A percentile compares a stretch with the other conserved stretches of the same genome.
Conservation (phyloP, 2,113 vertebrate genomes). For the Microcebus murinus region DNA sequence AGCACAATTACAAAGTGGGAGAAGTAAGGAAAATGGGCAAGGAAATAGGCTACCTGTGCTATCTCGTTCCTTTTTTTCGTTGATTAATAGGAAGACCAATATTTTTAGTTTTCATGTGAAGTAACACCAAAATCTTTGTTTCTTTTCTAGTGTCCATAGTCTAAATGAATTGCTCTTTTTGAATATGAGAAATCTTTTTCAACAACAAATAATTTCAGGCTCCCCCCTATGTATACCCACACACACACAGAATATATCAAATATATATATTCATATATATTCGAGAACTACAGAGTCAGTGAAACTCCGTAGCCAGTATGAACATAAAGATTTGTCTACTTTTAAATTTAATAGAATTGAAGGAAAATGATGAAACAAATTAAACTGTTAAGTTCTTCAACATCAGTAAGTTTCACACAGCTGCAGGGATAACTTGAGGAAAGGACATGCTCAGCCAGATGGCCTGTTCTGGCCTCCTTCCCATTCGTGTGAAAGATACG, state of each 20-base stretch:
- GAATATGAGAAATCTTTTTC: background rate
- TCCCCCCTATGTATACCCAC: too few relatives aligned
- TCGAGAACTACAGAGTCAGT: background rate
- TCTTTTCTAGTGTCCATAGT: background rate
- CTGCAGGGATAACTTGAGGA: slow-evolving; percentile 68
- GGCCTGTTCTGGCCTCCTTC: slow-evolving; percentile 77
- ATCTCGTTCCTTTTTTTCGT: background rate
- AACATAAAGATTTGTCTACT: slow-evolving; percentile 35
- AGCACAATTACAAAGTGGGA: background rate
- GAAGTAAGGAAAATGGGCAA: background rate
- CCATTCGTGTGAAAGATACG: slow-evolving; percentile 71
- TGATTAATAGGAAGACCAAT: background rate
- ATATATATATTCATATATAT: background rate
- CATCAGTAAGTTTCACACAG: slow-evolving; percentile 68
- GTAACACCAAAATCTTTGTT: background rate
- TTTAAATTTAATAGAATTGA: slow-evolving; percentile 25
- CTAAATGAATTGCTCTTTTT: background rate
- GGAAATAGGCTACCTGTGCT: background rate
- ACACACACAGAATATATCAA: background rate
- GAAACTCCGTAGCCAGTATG: background rate
- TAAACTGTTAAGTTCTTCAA: slow-evolving; percentile 64
- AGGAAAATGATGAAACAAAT: slow-evolving; percentile 16
- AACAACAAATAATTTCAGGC: background rate
- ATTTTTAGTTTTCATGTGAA: background rate
- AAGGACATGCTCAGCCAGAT: slow-evolving; percentile 74